phyloP scores from a whole-genome alignment of 37 sponge, comb jelly and placozoan genomes.

The Halichondria panicea region DNA sequence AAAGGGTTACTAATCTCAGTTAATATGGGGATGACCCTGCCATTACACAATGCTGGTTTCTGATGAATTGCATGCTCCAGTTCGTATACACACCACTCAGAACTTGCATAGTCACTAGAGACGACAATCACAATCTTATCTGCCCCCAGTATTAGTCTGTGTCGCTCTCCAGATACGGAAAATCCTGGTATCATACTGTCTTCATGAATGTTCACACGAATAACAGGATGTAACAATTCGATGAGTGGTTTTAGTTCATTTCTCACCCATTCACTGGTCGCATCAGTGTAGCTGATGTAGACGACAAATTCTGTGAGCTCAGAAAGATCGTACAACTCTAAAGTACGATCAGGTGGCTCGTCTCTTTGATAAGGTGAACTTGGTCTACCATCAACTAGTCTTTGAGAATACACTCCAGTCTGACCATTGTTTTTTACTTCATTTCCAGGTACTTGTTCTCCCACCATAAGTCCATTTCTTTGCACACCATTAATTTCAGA shows the following conservation, averaged over 20 bases:
- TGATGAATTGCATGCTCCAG: not conserved
- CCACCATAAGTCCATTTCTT: too few relatives aligned
- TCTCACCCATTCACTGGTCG: not conserved
- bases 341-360: too few relatives aligned
- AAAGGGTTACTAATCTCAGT: too few relatives aligned
- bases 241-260: not conserved
- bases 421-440: too few relatives aligned
- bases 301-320: too few relatives aligned
- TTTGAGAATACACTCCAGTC: too few relatives aligned
- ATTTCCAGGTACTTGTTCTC: too few relatives aligned
- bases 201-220: not conserved
- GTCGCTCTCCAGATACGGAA: conserved; percentile 3
- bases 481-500: too few relatives aligned
- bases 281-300: conserved; percentile 11
- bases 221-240: not conserved
- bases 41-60: not conserved
- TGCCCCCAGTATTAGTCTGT: conserved; percentile 1
- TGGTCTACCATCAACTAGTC: too few relatives aligned
- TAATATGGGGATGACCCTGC: conserved; percentile 16
- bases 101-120: conserved; percentile 3
- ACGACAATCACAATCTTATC: conserved; percentile 4
- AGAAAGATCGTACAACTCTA: too few relatives aligned
- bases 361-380: too few relatives aligned
- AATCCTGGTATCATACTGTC: conserved; percentile 3
- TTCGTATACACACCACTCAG: conserved; percentile 9